phyloP scores from a whole-genome alignment of 2,888 invertebrate species.

The Tenthredo notha region DNA sequence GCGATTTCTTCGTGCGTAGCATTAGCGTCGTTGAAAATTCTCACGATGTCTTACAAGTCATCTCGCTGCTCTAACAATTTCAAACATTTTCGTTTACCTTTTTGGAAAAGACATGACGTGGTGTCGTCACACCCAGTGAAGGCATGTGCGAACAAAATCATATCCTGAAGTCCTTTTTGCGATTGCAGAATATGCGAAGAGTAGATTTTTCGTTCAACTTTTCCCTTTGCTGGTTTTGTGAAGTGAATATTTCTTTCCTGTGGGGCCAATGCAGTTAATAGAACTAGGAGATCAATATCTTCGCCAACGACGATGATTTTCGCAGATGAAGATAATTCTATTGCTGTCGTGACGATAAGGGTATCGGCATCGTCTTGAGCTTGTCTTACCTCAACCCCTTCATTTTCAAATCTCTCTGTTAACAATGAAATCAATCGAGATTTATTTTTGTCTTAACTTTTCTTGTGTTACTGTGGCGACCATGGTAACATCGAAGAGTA shows the following conservation, averaged over 20 bases:
- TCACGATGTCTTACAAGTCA: neutral
- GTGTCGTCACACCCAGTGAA: slow-evolving; percentile 25
- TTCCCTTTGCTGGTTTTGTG: slow-evolving; percentile 13
- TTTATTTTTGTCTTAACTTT: slow-evolving; percentile 55
- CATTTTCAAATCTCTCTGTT: neutral
- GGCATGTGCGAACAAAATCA: slow-evolving; percentile 9
- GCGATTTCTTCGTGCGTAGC: neutral
- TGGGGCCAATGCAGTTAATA: neutral
- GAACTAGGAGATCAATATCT: slow-evolving; percentile 15
- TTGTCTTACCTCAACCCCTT: slow-evolving; percentile 1
- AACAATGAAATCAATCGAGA: slow-evolving; percentile 44
- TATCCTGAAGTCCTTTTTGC: neutral
- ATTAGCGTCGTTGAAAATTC: slow-evolving; percentile 12
- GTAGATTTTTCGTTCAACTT: neutral
- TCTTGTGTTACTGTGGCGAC: slow-evolving; percentile 51
- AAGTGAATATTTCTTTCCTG: neutral
- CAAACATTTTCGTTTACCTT: slow-evolving; percentile 5
- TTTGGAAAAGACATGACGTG: slow-evolving; percentile 21
- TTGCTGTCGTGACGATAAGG: slow-evolving; percentile 28
- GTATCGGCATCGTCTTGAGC: slow-evolving; percentile 14
- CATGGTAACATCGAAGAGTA: slow-evolving; percentile 51
- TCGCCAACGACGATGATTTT: slow-evolving; percentile 9
- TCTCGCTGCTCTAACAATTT: neutral
- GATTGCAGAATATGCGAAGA: neutral
- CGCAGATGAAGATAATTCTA: neutral